Conservation (phyloP, 2,888 invertebrate genomes). For the Drosophila melanosoma region DNA sequence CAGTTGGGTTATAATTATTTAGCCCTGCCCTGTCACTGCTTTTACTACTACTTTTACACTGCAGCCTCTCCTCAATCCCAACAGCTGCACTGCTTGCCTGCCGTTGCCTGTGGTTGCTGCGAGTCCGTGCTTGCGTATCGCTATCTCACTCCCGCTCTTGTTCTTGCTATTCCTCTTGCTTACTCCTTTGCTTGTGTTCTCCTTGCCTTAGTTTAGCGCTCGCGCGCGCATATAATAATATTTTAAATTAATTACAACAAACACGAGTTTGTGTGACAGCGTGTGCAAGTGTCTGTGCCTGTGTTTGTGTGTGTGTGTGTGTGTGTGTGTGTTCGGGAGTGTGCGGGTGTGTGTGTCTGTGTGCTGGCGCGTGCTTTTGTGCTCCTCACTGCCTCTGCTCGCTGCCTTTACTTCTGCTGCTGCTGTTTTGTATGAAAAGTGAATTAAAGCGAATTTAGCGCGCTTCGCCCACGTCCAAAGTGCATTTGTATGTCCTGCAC, state of each 20-base stretch:
- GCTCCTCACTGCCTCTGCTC: slow-evolving; percentile 25
- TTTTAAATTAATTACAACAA: slow-evolving; percentile 83
- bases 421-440: slow-evolving; percentile 79
- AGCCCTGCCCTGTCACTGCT: slow-evolving; percentile 67
- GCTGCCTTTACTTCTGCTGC: slow-evolving; percentile 10
- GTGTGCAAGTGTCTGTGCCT: slow-evolving; percentile 16
- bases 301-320: slow-evolving; percentile 12
- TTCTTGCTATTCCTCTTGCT: slow-evolving; percentile 16
- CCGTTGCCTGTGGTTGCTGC: slow-evolving; percentile 37
- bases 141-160: slow-evolving; percentile 1
- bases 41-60: background rate
- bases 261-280: slow-evolving; percentile 53
- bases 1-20: slow-evolving; percentile 78
- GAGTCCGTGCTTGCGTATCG: slow-evolving; percentile 14
- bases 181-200: slow-evolving; percentile 50
- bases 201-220: slow-evolving; percentile 72
- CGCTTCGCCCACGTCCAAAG: slow-evolving; percentile 77
- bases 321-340: slow-evolving; percentile 9
- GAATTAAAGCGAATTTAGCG: slow-evolving; percentile 82
- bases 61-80: background rate
- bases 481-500: slow-evolving; percentile 74
- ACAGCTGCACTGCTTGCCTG: background rate
- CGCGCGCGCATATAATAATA: slow-evolving; percentile 81
- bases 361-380: slow-evolving; percentile 70
- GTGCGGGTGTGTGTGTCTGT: slow-evolving; percentile 14